phyloP scores from a whole-genome alignment of 1,140 invertebrate species.

The Pseudomyrmex gracilis region DNA sequence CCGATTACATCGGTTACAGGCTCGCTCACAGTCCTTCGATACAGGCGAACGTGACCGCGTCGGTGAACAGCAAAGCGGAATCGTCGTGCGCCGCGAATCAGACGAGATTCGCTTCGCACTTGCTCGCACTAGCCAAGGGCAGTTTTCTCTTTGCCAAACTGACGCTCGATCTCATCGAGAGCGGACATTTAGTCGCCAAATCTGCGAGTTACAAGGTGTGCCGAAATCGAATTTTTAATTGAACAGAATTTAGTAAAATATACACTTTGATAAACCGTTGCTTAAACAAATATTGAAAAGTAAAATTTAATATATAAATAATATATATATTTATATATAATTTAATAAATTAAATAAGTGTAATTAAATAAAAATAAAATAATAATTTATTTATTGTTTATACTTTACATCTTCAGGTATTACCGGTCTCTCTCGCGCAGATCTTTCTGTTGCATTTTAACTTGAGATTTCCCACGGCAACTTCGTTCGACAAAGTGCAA shows the following conservation, averaged over 20 bases:
- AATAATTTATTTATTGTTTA: too few relatives aligned
- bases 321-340: too few relatives aligned
- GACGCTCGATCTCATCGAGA: conserved; percentile 96
- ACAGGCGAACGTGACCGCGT: conserved; percentile 92
- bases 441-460: conserved; percentile 98
- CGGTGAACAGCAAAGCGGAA: conserved; percentile 89
- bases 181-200: conserved; percentile 96
- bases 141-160: conserved; percentile 97
- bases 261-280: not conserved
- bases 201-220: conserved; percentile 95
- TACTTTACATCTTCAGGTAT: conserved; percentile 79
- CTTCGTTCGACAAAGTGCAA: conserved; percentile 95
- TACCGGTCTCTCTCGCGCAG: conserved; percentile 96
- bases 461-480: conserved; percentile 94
- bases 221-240: not conserved
- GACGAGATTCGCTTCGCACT: conserved; percentile 93
- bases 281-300: not conserved
- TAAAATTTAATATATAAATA: conserved; percentile 21
- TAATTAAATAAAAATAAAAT: too few relatives aligned
- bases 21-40: conserved; percentile 92
- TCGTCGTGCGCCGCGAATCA: conserved; percentile 87
- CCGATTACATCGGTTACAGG: conserved; percentile 94
- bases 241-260: too few relatives aligned
- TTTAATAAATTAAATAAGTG: too few relatives aligned
- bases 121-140: conserved; percentile 93